phyloP scores from a whole-genome alignment of 1,140 invertebrate genomes.

The Cherax quadricarinatus region DNA sequence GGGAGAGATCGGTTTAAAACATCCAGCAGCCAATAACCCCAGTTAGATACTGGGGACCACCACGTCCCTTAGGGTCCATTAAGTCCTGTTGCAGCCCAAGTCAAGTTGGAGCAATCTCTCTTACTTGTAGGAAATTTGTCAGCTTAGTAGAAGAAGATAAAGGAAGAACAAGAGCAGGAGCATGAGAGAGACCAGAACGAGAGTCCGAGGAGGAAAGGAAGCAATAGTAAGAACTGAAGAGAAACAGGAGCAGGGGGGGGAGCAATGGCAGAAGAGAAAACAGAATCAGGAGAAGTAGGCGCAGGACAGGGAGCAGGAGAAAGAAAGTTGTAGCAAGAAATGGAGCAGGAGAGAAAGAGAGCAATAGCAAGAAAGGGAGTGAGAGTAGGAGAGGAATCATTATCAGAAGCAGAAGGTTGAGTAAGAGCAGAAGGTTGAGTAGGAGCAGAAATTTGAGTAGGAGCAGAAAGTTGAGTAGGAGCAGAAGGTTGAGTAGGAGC shows the following conservation, averaged over 20 bases:
- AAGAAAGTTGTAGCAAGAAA: background rate
- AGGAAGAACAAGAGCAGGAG: too few relatives aligned
- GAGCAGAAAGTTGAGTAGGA: background rate
- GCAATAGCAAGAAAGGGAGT: background rate
- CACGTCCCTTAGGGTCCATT: too few relatives aligned
- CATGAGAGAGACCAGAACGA: too few relatives aligned
- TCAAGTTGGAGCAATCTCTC: too few relatives aligned
- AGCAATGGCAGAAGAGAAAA: background rate
- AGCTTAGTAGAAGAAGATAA: too few relatives aligned
- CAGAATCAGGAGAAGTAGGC: background rate
- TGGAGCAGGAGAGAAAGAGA: too few relatives aligned
- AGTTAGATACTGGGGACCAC: too few relatives aligned
- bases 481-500: background rate
- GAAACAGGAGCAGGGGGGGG: background rate
- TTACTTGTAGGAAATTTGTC: too few relatives aligned
- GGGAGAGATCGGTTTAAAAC: too few relatives aligned
- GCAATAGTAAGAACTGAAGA: background rate
- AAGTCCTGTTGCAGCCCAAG: too few relatives aligned
- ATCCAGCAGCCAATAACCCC: too few relatives aligned
- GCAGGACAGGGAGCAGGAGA: background rate
- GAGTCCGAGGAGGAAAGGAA: too few relatives aligned
- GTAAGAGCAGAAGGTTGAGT: background rate
- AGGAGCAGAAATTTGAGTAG: background rate
- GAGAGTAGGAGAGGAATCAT: background rate
- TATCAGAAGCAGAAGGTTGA: background rate